Evolutionary conservation across 1,140 invertebrate species (phyloP), one percentile per base, ranked within the genome.

Genomic region (Sinonovacula constricta): DNA sequence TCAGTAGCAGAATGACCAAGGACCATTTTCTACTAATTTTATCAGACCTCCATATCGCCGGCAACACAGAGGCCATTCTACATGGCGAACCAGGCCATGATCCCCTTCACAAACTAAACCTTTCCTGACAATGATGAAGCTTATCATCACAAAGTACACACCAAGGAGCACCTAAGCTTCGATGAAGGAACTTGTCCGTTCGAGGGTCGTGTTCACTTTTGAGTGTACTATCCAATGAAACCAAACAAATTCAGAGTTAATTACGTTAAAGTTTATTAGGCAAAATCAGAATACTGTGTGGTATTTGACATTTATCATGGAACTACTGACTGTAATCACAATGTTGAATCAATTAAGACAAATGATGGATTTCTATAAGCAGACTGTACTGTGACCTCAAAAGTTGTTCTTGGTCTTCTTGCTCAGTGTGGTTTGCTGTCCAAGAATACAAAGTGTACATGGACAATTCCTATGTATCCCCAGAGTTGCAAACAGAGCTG

Each of bases 241-340:
- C 56, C 56, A 26, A 59, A 59, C 26, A 26, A 28, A 18, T 59
- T 59, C 26, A 30, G 56, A 59, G 26, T 63, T n/a, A 63, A 33
- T 22, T 28, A 34, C 1, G 33, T 26, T n/a, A 31, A 63, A n/a
- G 56, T 59, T 7, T 59, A 30, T 26, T 5, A 59, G 24, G 56
- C 56, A 2, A 59, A 59, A 18, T 59, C 56, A 7, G 56, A 30
- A 4, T 59, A 59, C 56, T 26, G 14, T 26, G 26, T 59, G 18
- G 56, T 5, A 14, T 59, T 59, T 26, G 56, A 59, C 31, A 26
- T 59, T 7, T 59, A 59, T 30, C 56, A 59, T 59, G 56, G 56
- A 1, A 28, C 3, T 30, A 59, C 56, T 14, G 56, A 59, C 26
- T 26, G 12, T 26, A 59, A 30, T 4, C 56, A 59, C 5, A 26